Evolutionary conservation across 2,888 invertebrate genomes (phyloP).

Genomic region (Drosophila flavopinicola): DNA sequence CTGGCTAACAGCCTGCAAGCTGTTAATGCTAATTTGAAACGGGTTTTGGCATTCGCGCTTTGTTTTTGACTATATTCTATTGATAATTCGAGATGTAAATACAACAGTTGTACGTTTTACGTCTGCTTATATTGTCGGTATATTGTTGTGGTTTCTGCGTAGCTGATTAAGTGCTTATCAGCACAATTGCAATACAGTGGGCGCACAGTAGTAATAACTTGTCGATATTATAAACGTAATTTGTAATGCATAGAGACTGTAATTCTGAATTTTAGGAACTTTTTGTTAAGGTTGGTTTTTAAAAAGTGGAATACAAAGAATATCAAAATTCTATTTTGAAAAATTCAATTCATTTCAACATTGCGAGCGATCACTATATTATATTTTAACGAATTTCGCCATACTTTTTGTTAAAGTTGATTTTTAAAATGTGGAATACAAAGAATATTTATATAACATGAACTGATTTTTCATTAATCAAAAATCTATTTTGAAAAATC

Average conservation of each 20-base stretch:
- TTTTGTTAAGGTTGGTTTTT: background rate
- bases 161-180: constrained; percentile 41
- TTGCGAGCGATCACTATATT: background rate
- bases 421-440: too few relatives aligned
- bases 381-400: constrained; percentile 26
- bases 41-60: too few relatives aligned
- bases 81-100: background rate
- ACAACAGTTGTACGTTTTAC: background rate
- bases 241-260: too few relatives aligned
- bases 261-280: too few relatives aligned
- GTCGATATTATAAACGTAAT: too few relatives aligned
- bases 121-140: background rate
- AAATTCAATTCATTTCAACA: too few relatives aligned
- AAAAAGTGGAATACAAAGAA: too few relatives aligned
- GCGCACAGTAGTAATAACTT: background rate
- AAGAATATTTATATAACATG: too few relatives aligned
- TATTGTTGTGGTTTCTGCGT: constrained; percentile 1
- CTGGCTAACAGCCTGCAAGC: constrained; percentile 21
- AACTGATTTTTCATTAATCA: too few relatives aligned
- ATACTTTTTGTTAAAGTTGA: too few relatives aligned
- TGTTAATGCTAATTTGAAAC: constrained; percentile 10
- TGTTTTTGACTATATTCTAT: background rate
- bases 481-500: too few relatives aligned
- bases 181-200: background rate
- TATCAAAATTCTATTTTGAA: too few relatives aligned